A percentile compares a stretch with the other conserved stretches of the same genome.
These are phyloP conservation scores for Stegodyphus dumicola DNA, from an alignment of 1,140 invertebrate genomes.

Conservation along the genomic window DNA sequence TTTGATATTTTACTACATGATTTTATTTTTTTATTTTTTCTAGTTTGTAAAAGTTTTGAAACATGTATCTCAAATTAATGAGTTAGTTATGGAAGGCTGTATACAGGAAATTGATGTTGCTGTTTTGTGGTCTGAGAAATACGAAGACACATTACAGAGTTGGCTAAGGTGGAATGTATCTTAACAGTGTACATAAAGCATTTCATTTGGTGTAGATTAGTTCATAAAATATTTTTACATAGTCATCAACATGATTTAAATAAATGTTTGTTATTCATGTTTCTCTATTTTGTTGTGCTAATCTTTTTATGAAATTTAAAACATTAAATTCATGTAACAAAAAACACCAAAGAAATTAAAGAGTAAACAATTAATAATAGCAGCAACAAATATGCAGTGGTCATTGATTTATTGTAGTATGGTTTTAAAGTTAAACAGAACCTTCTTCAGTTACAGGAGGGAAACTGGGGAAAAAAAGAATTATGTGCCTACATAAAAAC, in stretches of 20 bases:
- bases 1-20: too few relatives aligned
- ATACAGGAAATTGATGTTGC: constrained; percentile 19
- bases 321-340: too few relatives aligned
- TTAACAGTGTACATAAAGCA: background rate
- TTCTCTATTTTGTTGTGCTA: too few relatives aligned
- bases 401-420: too few relatives aligned
- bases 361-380: too few relatives aligned
- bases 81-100: constrained; percentile 9
- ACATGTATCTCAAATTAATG: constrained; percentile 4
- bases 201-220: background rate
- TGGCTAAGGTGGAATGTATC: constrained; percentile 8
- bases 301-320: too few relatives aligned
- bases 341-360: too few relatives aligned
- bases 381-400: too few relatives aligned
- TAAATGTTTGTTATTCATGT: background rate
- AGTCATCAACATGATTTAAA: background rate
- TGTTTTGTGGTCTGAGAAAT: constrained; percentile 22
- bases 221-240: background rate
- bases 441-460: too few relatives aligned
- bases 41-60: background rate
- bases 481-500: too few relatives aligned
- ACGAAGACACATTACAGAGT: constrained; percentile 20
- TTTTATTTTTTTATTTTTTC: background rate
- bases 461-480: too few relatives aligned
- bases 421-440: too few relatives aligned